Percentiles rank a stretch among this genome's conserved stretches.
Evolutionary conservation across 1,140 invertebrate species (phyloP).

Genomic region (Drosophila erecta): DNA sequence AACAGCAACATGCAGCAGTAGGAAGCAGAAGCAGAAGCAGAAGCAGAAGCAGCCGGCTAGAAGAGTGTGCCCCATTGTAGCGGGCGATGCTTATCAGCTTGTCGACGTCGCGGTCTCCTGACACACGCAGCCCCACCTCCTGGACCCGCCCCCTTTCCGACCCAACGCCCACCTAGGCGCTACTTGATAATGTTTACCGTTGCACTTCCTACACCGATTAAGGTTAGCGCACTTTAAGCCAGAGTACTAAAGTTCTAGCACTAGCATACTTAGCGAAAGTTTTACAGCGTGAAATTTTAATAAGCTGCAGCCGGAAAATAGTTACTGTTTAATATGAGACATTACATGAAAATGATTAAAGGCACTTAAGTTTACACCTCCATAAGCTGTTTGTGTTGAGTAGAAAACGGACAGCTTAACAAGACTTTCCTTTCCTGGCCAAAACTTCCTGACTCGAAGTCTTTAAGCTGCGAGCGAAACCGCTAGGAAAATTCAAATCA

Average conservation of each 20-base stretch:
- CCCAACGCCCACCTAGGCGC: constrained; percentile 16
- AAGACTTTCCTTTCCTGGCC: too few relatives aligned
- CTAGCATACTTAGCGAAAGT: not conserved
- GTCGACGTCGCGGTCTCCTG: constrained; percentile 61
- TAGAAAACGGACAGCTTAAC: too few relatives aligned
- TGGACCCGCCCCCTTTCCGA: constrained; percentile 3
- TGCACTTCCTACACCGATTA: constrained; percentile 69
- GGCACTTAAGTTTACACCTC: not conserved
- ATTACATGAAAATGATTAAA: not conserved
- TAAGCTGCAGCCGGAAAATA: too few relatives aligned
- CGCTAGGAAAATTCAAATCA: constrained; percentile 6
- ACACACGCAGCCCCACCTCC: constrained; percentile 55
- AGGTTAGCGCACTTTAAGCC: constrained; percentile 40
- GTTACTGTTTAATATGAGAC: too few relatives aligned
- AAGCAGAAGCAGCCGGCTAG: constrained; percentile 17
- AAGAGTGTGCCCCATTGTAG: constrained; percentile 58
- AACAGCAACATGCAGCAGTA: constrained; percentile 20
- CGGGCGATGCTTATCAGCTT: constrained; percentile 71
- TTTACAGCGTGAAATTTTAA: too few relatives aligned
- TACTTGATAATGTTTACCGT: constrained; percentile 73
- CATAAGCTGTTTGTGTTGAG: not conserved
- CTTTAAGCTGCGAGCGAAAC: not conserved
- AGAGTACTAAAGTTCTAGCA: constrained; percentile 35
- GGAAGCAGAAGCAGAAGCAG: constrained; percentile 18
- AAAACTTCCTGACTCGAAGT: not conserved